Base-by-base conservation (phyloP, 2,888 invertebrate species). In the Ommatoiulus sabulosus region DNA sequence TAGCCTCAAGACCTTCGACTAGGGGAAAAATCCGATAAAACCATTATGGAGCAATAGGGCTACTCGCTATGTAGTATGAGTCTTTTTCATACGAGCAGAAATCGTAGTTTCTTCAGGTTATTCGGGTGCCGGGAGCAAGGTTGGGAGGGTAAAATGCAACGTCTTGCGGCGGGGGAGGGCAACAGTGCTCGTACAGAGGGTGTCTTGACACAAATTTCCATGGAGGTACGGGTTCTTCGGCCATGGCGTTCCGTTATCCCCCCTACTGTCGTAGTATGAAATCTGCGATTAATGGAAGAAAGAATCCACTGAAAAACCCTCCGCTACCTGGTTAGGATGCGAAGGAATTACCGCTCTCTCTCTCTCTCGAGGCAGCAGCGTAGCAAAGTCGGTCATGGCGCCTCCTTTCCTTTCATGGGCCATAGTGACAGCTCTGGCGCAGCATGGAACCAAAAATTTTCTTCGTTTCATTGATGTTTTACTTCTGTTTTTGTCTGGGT, bases 271-370 rank as follows among this genome's bases (percentile, higher is more conserved):
- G n/a, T 63, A 20, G 63, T 63, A 63, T 20, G 63, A 63, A 63
- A 63, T 20, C 63, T 63, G 63, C 63, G 63, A 63, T 63, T 63
- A 63, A 63, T 63, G 63, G 63, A 63, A 63, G 63, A 63, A 63
- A 63, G 63, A 63, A 63, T 63, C 63, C 20, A 6, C 20, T 20
- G 63, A 63, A 63, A 63, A 63, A 63, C 52, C 52, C 52, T 15
- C 52, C 52, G 52, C 52, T 17, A 17, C 48, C 48, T 1, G 52
- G 52, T 35, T 35, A 35, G 35, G 35, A 35, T 15, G 52, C 52
- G 17, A 17, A 52, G 52, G 52, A n/a, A n/a, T 5, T 57, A 17
- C 5, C 63, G n/a, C 63, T 63, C n/a, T 20, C 63, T 12, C 63
- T 63, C n/a, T 20, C 63, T 12, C 46, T 46, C 8, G 8, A 4